These are phyloP conservation scores for Nothobranchius kuhntae DNA, from an alignment of 2,113 vertebrate species.

Conservation along the genomic window DNA sequence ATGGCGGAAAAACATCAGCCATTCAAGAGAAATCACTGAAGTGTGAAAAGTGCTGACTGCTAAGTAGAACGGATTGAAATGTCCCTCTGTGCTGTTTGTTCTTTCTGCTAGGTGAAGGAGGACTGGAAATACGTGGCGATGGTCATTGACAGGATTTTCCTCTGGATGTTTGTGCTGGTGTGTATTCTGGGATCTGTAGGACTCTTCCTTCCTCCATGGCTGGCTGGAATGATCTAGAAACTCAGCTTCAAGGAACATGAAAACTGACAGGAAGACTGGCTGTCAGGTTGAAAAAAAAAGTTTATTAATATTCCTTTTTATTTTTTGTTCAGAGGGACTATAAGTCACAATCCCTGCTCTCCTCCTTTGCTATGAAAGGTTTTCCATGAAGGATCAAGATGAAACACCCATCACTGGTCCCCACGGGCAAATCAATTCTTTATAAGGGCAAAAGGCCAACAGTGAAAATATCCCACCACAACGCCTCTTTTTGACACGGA, in stretches of 20 bases:
- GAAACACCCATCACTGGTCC: constrained; percentile 49
- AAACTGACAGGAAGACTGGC: constrained; percentile 2
- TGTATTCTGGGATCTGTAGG: constrained; percentile 94
- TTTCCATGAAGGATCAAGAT: constrained; percentile 26
- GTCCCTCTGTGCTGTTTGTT: constrained; percentile 41
- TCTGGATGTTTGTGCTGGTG: constrained; percentile 97
- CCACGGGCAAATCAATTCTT: constrained; percentile 56
- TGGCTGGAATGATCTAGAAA: constrained; percentile 92
- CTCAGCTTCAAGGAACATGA: constrained; percentile 5
- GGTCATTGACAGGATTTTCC: constrained; percentile 98
- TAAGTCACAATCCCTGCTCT: background rate
- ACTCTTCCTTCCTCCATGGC: constrained; percentile 95
- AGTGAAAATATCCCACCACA: constrained; percentile 28
- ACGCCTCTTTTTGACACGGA: constrained; percentile 39
- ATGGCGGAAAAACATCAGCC: constrained; percentile 63
- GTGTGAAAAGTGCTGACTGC: constrained; percentile 64
- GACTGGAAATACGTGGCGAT: constrained; percentile 99
- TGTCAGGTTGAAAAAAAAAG: constrained; percentile 20
- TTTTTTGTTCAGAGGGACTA: constrained; percentile 26
- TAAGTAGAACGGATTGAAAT: constrained; percentile 44
- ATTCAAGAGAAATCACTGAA: constrained; percentile 70
- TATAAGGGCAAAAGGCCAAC: constrained; percentile 63
- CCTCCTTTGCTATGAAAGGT: constrained; percentile 37
- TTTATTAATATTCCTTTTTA: constrained; percentile 29
- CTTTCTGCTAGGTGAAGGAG: constrained; percentile 88